Conservation (phyloP, 2,888 invertebrate genomes). For the Leucophora obtusa region DNA sequence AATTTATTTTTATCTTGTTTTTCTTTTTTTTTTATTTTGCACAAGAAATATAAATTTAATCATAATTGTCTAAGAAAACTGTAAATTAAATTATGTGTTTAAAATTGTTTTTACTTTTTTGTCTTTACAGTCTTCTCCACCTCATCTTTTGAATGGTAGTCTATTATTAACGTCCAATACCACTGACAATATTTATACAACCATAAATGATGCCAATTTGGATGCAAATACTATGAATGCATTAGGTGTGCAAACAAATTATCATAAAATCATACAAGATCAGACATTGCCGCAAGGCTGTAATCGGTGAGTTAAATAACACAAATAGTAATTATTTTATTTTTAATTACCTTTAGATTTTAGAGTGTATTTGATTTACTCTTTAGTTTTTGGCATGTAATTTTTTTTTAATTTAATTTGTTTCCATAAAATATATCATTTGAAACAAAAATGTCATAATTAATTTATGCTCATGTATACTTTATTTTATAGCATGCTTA, state of each 20-base stretch:
- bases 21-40: constrained; percentile 3
- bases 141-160: constrained; percentile 45
- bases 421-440: no score
- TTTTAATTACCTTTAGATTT: background rate
- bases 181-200: background rate
- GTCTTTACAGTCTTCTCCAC: constrained; percentile 46
- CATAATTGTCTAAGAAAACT: constrained; percentile 12
- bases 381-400: no score
- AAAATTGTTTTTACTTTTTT: background rate
- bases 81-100: background rate
- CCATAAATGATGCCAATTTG: constrained; percentile 49
- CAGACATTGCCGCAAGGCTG: constrained; percentile 42
- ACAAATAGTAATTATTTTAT: background rate
- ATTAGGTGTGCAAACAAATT: constrained; percentile 53
- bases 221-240: constrained; percentile 34
- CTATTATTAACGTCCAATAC: constrained; percentile 32
- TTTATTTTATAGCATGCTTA: no score
- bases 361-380: no score
- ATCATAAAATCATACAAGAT: constrained; percentile 10
- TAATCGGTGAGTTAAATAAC: constrained; percentile 55
- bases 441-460: no score
- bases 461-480: no score
- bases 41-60: constrained; percentile 13
- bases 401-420: no score
- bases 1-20: background rate